These are phyloP conservation scores for Creontiades dilutus DNA, from an alignment of 2,888 invertebrate genomes.

Conservation along the genomic window DNA sequence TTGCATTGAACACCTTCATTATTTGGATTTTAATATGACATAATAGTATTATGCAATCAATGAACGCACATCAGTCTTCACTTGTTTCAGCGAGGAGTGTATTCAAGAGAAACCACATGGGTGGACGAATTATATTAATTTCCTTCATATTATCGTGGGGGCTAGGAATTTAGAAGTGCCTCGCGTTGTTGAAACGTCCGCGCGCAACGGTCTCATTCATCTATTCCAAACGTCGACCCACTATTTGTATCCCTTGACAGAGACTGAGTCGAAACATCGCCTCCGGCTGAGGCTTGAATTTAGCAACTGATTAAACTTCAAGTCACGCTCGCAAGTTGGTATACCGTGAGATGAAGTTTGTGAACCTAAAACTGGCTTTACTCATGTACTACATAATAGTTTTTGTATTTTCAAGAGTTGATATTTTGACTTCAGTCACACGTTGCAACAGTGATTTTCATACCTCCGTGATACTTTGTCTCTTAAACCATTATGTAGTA, in stretches of 20 bases:
- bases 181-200: not conserved
- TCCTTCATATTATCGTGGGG: not conserved
- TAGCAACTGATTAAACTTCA: slow-evolving; percentile 26
- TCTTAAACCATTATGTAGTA: no score
- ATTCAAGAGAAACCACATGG: no score
- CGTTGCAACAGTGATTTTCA: no score
- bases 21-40: no score
- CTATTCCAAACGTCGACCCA: not conserved
- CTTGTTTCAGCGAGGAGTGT: no score
- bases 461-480: no score
- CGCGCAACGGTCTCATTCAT: not conserved
- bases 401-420: no score
- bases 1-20: no score
- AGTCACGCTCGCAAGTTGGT: not conserved
- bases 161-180: not conserved
- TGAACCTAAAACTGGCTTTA: not conserved
- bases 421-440: no score
- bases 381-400: no score
- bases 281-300: not conserved
- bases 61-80: no score
- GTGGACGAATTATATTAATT: not conserved
- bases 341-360: slow-evolving; percentile 12
- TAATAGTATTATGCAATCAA: no score
- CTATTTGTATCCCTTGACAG: slow-evolving; percentile 15
- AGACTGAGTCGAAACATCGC: slow-evolving; percentile 6